Evolutionary conservation across 2,888 invertebrate species (phyloP), one percentile per base, ranked within the genome.

Genomic region (Ellobium chinense): DNA sequence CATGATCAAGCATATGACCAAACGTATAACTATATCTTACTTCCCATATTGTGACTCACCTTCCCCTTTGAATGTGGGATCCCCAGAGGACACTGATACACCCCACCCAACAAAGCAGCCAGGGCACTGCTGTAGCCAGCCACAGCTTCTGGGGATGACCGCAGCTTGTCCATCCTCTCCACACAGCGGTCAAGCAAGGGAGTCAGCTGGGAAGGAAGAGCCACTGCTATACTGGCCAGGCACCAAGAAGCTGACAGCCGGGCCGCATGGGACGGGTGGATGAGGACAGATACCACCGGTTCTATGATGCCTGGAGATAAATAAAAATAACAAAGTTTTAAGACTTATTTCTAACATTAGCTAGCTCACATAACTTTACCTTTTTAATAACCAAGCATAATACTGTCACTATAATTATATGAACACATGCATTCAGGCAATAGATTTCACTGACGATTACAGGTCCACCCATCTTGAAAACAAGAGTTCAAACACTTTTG

Each of bases 21-120:
- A n/a, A n/a, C n/a, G n/a, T n/a, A n/a, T n/a, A n/a, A n/a, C n/a
- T n/a, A n/a, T n/a, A n/a, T n/a, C n/a, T n/a, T n/a, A n/a, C n/a
- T n/a, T n/a, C n/a, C n/a, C n/a, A n/a, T n/a, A n/a, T n/a, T n/a
- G n/a, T n/a, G n/a, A n/a, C n/a, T n/a, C n/a, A 98, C 96, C 94
- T 99, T 99, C 84, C 99, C 98, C 89, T 98, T 97, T 37, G 97
- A 97, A 93, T 99, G 98, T 0, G 99, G 99, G 60, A 99, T 97
- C 27, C 99, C 93, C 4, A 92, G 88, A 29, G 92, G 88, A 78
- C 91, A 98, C 73, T 96, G 95, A 66, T 96, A 95, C 0, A 98
- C 97, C 29, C 99, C 98, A 69, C 94, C 93, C 4, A 99, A 94
- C 82, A 99, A 96, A 0, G 99, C 97, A 37, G 99, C 97, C 84